Percentiles rank a stretch among this genome's conserved stretches.
phyloP scores from a whole-genome alignment of 2,113 vertebrate genomes.

The Trogon melanurus region DNA sequence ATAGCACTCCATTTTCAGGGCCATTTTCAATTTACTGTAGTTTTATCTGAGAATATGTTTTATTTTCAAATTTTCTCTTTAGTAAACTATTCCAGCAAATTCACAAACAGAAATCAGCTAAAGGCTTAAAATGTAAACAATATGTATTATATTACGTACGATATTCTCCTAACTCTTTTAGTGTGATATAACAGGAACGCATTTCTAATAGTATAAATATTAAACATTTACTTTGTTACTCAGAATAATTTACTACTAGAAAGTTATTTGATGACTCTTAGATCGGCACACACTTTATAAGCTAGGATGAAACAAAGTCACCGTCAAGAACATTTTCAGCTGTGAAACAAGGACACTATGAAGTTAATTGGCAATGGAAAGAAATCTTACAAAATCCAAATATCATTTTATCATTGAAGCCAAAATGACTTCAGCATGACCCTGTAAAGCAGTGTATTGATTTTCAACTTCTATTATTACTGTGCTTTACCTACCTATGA shows the following conservation, averaged over 20 bases:
- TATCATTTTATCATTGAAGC: constrained; percentile 70
- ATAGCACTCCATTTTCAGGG: not conserved
- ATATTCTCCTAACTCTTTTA: not conserved
- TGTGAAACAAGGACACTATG: constrained; percentile 5
- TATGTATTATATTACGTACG: not conserved
- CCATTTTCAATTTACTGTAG: not conserved
- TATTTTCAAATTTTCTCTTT: not conserved
- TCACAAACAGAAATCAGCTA: not conserved
- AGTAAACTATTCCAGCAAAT: not conserved
- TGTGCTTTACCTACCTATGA: constrained; percentile 70
- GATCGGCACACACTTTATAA: not conserved
- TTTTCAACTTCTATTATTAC: constrained; percentile 74
- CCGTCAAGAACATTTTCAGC: not conserved
- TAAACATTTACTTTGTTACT: not conserved
- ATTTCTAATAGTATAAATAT: not conserved
- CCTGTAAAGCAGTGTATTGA: constrained; percentile 71
- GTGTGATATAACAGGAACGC: not conserved
- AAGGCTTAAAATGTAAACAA: not conserved
- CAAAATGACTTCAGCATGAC: constrained; percentile 67
- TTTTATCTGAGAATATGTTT: not conserved
- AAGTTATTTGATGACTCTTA: not conserved
- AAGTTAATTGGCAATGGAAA: constrained; percentile 64
- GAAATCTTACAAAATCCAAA: constrained; percentile 65
- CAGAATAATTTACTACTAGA: not conserved
- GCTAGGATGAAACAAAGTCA: not conserved